Conservation (phyloP, 2,113 vertebrate species). For the Chloropsis hardwickii region DNA sequence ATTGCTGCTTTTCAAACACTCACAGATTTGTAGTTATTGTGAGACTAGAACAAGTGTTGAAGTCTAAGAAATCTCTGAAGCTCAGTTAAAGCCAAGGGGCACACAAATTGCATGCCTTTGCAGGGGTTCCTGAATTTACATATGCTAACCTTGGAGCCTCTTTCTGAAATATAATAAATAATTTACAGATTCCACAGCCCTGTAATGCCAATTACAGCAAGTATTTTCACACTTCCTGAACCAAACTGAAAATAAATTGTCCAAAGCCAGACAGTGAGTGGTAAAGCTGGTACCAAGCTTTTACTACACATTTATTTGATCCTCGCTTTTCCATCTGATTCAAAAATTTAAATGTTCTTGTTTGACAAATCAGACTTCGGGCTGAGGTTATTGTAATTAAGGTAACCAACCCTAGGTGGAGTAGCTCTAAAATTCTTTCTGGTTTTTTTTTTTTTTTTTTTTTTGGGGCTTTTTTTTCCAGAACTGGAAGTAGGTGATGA, state of each 20-base stretch:
- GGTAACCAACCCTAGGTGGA: neutral
- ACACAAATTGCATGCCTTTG: neutral
- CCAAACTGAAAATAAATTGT: neutral
- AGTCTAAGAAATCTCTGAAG: neutral
- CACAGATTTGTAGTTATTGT: neutral
- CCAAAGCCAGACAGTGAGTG: neutral
- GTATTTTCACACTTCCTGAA: neutral
- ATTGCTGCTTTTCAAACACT: neutral
- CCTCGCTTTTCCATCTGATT: neutral
- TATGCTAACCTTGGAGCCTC: neutral
- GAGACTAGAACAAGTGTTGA: neutral
- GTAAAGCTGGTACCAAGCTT: neutral
- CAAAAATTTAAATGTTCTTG: neutral
- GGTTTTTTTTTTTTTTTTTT: neutral
- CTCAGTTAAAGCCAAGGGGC: neutral
- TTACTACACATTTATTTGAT: neutral
- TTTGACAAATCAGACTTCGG: neutral
- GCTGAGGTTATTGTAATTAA: neutral
- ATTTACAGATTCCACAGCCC: neutral
- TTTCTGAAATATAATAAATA: neutral
- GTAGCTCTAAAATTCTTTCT: neutral
- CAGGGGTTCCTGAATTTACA: neutral
- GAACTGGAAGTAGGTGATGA: neutral
- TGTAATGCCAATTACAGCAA: neutral
- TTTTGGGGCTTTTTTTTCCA: neutral